Conservation (phyloP, 2,113 vertebrate species). For the Mixornis gularis region DNA sequence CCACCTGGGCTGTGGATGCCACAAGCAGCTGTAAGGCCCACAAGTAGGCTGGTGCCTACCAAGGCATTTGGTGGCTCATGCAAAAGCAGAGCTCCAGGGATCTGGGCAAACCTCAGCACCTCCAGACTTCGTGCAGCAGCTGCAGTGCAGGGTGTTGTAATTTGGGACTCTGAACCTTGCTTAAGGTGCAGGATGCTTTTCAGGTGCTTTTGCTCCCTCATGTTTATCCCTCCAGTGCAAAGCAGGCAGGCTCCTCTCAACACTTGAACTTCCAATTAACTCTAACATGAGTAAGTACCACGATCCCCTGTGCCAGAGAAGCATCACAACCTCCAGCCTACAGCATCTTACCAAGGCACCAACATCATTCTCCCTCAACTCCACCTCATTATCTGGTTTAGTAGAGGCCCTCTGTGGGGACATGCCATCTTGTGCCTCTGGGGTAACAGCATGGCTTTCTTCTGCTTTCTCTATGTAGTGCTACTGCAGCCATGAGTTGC, state of each 20-base stretch:
- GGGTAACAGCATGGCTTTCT: rapidly evolving
- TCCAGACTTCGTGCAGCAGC: not conserved
- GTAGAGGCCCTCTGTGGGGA: not conserved
- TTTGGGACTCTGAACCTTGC: not conserved
- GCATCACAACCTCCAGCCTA: not conserved
- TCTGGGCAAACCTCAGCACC: not conserved
- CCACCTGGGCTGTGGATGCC: rapidly evolving
- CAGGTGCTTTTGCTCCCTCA: not conserved
- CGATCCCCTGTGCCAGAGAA: not conserved
- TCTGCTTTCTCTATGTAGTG: not conserved
- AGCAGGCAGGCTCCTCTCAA: not conserved
- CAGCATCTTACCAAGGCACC: not conserved
- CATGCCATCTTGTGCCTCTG: not conserved
- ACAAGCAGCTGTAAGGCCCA: not conserved
- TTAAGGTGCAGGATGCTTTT: not conserved
- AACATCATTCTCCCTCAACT: not conserved
- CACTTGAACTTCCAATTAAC: not conserved
- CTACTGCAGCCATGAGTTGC: not conserved
- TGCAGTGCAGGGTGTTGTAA: not conserved
- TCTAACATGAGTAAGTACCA: not conserved
- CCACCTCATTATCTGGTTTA: not conserved
- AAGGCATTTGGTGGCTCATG: not conserved
- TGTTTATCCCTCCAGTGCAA: not conserved
- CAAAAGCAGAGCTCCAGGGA: not conserved
- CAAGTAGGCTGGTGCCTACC: not conserved